phyloP scores from a whole-genome alignment of 1,140 invertebrate genomes.

The Drosophila santomea region DNA sequence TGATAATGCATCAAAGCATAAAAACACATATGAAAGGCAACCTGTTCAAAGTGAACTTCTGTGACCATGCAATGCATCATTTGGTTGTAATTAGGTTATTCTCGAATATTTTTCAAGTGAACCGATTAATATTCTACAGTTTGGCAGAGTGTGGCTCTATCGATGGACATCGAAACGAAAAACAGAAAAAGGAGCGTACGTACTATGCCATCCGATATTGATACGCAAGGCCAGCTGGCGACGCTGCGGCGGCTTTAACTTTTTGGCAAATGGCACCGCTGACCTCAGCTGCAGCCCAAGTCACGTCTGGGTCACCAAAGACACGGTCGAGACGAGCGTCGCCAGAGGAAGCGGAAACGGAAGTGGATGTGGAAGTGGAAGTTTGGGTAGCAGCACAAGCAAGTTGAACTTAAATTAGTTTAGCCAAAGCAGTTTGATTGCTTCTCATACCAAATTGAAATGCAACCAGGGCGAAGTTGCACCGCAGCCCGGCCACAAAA shows the following conservation, averaged over 20 bases:
- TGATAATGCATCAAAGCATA: too few relatives aligned
- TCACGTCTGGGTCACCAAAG: slow-evolving; percentile 29
- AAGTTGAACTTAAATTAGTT: slow-evolving; percentile 57
- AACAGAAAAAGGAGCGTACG: neutral
- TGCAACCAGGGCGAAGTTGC: slow-evolving; percentile 26
- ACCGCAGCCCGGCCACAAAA: slow-evolving; percentile 11
- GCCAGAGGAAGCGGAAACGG: slow-evolving; percentile 35
- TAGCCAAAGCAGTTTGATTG: slow-evolving; percentile 24
- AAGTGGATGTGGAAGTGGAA: neutral
- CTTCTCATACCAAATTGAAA: neutral
- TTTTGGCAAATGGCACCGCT: slow-evolving; percentile 63
- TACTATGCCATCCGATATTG: slow-evolving; percentile 27
- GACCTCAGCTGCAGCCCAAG: slow-evolving; percentile 37
- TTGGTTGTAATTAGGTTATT: neutral
- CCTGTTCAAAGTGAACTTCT: neutral
- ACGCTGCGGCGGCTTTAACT: slow-evolving; percentile 39
- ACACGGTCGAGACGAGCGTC: slow-evolving; percentile 21
- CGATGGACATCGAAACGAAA: too few relatives aligned
- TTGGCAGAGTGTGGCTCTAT: neutral
- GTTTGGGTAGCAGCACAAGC: neutral
- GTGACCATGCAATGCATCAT: neutral
- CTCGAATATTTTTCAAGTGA: neutral
- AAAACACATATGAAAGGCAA: neutral
- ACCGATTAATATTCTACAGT: slow-evolving; percentile 2
- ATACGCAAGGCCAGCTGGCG: slow-evolving; percentile 53